Base-by-base conservation (phyloP, 1,140 invertebrate species). In the Diorhabda carinulata region DNA sequence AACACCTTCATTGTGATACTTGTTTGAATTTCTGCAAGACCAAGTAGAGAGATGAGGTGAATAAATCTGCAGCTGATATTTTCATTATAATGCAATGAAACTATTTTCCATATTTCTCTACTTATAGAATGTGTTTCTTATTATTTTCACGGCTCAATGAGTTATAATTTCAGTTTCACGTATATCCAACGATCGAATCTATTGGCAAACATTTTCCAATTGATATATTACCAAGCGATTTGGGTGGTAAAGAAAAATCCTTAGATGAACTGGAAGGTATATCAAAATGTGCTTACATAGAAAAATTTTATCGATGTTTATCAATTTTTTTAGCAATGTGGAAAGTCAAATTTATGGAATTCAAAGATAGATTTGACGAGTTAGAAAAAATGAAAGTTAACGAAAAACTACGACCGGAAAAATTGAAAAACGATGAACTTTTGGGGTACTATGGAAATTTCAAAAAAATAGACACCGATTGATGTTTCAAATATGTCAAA, bases 371-470 rank as follows among this genome's bases (percentile, higher is more conserved):
- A 41, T 72, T 72, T 60, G 67, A 72, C 43, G 57, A 10, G 5
- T 45, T 72, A 47, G 68, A 59, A 3, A 58, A 43, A 43, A 65
- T 72, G 43, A 66, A 43, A 45, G 57, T 64, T 43, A 57, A 72
- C 41, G 70, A 72, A 64, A 57, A 57, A 40, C 57, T 69, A 10
- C 62, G 68, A 44, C 70, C 70, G 42, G 59, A 66, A 63, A 64
- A 64, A 44, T 43, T 72, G 9, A 40, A 8, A 7, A 68, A 72
- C 47, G 70, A 72, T 42, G 70, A 72, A 43, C 9, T 72, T 41
- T 44, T 72, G 2, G 67, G 70, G 4, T 69, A 61, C 63, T 62
- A 72, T 62, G 70, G 70, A 2, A 72, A 72, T 52, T 72, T 72
- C 56, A 69, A 57, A 60, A 65, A 66, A 52, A 61, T 72, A 9